These are phyloP conservation scores for Tapirus indicus DNA, from an alignment of 2,797 vertebrate genomes.

Conservation along the genomic window DNA sequence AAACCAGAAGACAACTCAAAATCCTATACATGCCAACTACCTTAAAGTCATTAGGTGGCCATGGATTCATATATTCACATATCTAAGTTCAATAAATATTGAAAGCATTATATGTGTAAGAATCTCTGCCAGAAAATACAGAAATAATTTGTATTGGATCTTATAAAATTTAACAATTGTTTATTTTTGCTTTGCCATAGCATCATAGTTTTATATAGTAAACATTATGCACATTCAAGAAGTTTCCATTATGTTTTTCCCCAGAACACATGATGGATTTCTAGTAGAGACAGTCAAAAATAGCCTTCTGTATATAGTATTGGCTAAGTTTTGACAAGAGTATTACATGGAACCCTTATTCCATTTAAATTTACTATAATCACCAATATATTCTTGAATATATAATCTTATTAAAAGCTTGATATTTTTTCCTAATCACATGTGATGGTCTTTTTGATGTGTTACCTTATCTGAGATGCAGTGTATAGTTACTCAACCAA, in stretches of 20 bases:
- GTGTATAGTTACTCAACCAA: too few relatives aligned
- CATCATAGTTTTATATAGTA: background rate
- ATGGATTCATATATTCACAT: background rate
- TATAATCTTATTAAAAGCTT: too few relatives aligned
- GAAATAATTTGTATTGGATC: background rate
- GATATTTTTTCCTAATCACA: too few relatives aligned
- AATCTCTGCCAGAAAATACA: background rate
- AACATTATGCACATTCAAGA: background rate
- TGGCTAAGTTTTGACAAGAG: background rate
- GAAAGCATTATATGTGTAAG: background rate
- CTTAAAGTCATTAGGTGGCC: background rate
- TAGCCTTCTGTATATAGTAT: background rate
- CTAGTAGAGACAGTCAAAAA: background rate
- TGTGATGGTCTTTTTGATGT: too few relatives aligned
- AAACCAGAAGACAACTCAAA: background rate
- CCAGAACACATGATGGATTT: background rate
- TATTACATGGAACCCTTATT: background rate
- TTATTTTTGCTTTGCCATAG: background rate
- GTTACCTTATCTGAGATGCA: too few relatives aligned
- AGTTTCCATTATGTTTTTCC: background rate
- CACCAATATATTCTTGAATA: background rate
- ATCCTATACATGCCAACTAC: background rate
- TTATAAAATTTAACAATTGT: background rate
- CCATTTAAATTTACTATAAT: slow-evolving; percentile 26
- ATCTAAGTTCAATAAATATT: background rate